A percentile compares a stretch with the other conserved stretches of the same genome.
phyloP scores from a whole-genome alignment of 1,140 invertebrate species.

The Saccostrea glomerata region DNA sequence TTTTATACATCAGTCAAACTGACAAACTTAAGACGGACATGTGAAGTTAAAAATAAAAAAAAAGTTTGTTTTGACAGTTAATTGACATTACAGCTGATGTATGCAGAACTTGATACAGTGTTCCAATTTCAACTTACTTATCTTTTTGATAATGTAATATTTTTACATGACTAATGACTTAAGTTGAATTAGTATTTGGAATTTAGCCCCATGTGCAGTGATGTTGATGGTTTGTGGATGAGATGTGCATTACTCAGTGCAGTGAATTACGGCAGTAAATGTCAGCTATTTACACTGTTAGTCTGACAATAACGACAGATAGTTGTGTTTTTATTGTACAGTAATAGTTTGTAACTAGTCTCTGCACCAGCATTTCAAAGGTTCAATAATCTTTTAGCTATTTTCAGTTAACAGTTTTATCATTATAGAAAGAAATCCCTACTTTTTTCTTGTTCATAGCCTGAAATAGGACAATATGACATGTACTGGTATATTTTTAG shows the following conservation, averaged over 20 bases:
- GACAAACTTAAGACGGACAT: neutral
- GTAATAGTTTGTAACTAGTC: neutral
- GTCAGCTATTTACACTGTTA: neutral
- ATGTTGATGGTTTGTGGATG: neutral
- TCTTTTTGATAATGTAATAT: no score
- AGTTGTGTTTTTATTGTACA: conserved; percentile 7
- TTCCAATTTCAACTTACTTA: neutral
- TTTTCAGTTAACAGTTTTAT: no score
- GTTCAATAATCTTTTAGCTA: no score
- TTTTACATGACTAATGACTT: no score
- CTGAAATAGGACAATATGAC: no score
- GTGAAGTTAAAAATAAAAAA: neutral
- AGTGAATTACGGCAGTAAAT: conserved; percentile 26
- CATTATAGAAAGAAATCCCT: no score
- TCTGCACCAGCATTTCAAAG: no score
- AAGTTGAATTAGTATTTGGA: neutral
- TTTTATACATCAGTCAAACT: neutral
- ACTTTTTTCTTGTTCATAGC: no score
- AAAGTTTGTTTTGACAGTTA: neutral
- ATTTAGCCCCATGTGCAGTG: neutral
- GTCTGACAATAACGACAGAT: conserved; percentile 10
- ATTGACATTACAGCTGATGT: conserved; percentile 30
- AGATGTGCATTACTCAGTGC: conserved; percentile 26
- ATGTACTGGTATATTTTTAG: no score
- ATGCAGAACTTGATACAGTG: neutral